Conservation (phyloP, 2,888 invertebrate genomes). For the Cataglyphis livida region DNA sequence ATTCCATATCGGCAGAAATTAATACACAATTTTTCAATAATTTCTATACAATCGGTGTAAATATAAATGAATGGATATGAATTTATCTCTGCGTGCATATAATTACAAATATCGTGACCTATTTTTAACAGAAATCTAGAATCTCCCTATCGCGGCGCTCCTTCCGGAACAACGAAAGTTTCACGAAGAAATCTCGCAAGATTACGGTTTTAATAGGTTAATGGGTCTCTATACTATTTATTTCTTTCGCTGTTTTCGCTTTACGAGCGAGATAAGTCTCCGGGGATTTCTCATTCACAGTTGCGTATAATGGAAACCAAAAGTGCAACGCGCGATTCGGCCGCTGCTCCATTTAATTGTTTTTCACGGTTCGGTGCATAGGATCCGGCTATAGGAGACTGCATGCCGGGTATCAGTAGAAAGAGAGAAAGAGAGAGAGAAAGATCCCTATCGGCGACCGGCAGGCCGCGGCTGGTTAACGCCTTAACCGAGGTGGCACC, state of each 20-base stretch:
- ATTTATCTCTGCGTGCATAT: not conserved
- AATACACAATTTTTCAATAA: not conserved
- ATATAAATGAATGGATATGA: not conserved
- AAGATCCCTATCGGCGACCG: constrained; percentile 66
- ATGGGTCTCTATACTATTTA: not conserved
- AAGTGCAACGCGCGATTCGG: constrained; percentile 35
- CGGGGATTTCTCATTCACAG: not conserved
- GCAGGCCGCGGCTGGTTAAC: constrained; percentile 52
- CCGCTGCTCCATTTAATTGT: constrained; percentile 48
- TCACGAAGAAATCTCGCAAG: not conserved
- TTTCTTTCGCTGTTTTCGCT: not conserved
- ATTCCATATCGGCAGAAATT: not conserved
- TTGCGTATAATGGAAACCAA: constrained; percentile 35
- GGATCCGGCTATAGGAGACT: constrained; percentile 28
- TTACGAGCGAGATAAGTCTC: not conserved
- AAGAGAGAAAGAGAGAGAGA: not conserved
- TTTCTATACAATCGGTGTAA: not conserved
- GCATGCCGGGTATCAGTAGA: constrained; percentile 40
- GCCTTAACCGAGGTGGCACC: constrained; percentile 50
- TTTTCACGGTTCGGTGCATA: constrained; percentile 45
- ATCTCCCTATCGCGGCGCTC: not conserved
- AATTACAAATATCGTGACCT: not conserved
- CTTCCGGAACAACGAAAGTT: not conserved
- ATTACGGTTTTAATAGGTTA: not conserved
- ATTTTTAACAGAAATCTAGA: not conserved